Evolutionary conservation across 2,113 vertebrate genomes (phyloP), one percentile per base, ranked within the genome.

Genomic region (Pardalotus punctatus): DNA sequence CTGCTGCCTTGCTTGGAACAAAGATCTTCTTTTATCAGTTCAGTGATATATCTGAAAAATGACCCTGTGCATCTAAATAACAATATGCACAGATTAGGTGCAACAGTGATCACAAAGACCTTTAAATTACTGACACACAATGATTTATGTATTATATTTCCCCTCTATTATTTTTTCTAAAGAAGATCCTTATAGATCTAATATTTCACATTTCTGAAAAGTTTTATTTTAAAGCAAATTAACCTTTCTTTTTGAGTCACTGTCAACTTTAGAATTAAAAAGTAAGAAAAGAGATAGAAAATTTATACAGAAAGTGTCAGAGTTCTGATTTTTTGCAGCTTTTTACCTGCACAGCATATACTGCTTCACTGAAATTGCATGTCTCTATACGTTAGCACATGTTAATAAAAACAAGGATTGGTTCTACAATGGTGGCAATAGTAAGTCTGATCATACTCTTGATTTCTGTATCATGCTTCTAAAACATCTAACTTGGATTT

Each of bases 1-100:
- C 54, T 89, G 51, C 35, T 20, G 33, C 18, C 20, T 65, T 72
- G 7, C 9, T 82, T 70, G 45, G 45, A 80, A 91, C 12, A 94
- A 95, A 92, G 9, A 31, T 5, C 8, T 92, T 86, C 8, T 92
- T 86, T 92, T 92, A 61, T 72, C 91, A 87, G 31, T 67, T 86
- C 50, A 86, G 36, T 73, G 42, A 83, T 73, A 66, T 24, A 74
- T 40, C 31, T 85, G 70, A 95, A 93, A 94, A 94, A 91, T 85
- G 3, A 66, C 43, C 15, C 24, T 64, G 16, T 40, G 24, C 19
- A 4, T 78, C 27, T 78, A 50, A 81, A 62, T 70, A 74, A 57
- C 29, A 43, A 35, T 54, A 71, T 40, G 4, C 24, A 71, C 9
- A 62, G 28, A 88, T 51, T 8, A 90, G 22, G 7, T 54, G 27